Percentiles rank a stretch among this genome's conserved stretches.
Evolutionary conservation across 2,113 vertebrate genomes (phyloP).

Genomic region (Syrrhaptes paradoxus): DNA sequence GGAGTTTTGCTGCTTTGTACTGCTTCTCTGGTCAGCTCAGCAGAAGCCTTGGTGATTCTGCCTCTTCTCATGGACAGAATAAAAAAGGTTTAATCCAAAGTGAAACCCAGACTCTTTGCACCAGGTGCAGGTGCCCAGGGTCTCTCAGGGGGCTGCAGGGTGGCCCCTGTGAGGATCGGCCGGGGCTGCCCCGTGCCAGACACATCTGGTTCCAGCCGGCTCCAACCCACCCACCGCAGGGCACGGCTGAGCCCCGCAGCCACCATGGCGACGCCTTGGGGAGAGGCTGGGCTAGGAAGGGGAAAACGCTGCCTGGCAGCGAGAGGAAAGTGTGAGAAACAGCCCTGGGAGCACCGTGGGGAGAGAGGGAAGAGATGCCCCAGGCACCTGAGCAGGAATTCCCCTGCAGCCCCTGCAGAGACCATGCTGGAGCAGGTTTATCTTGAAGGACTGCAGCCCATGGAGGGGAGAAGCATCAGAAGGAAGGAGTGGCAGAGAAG

Average conservation of each 20-base stretch:
- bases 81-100: not conserved
- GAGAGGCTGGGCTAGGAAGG: no score
- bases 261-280: no score
- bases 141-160: fast-evolving
- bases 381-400: fast-evolving
- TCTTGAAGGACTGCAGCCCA: not conserved
- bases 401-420: not conserved
- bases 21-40: not conserved
- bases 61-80: not conserved
- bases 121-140: fast-evolving
- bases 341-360: fast-evolving
- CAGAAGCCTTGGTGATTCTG: not conserved
- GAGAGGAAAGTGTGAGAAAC: not conserved
- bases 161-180: fast-evolving
- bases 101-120: not conserved
- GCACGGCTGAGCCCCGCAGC: no score
- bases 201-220: no score
- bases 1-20: not conserved
- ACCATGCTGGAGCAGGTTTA: fast-evolving
- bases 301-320: fast-evolving
- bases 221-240: no score
- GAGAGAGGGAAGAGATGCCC: not conserved
- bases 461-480: not conserved
- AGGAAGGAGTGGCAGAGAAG: not conserved
- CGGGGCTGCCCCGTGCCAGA: no score